These are phyloP conservation scores for Megaleporinus macrocephalus DNA, from an alignment of 2,113 vertebrate genomes.

Conservation along the genomic window DNA sequence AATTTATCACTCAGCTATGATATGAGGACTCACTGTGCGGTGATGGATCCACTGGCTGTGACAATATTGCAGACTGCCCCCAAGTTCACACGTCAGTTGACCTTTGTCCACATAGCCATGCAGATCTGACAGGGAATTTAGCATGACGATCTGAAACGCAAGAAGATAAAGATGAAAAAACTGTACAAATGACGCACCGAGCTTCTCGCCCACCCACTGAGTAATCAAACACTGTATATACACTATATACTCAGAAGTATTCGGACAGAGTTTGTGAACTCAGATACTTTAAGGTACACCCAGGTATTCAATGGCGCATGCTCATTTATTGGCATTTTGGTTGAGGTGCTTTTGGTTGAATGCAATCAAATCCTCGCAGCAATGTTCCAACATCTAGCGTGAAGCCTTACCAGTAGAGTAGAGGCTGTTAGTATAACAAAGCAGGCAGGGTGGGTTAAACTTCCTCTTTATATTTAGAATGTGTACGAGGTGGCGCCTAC, in stretches of 20 bases:
- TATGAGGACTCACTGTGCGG: conserved; percentile 78
- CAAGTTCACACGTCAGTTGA: conserved; percentile 90
- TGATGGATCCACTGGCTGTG: conserved; percentile 96
- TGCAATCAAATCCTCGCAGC: too few species aligned
- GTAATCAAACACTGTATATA: not conserved
- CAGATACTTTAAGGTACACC: not conserved
- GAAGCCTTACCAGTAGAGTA: too few species aligned
- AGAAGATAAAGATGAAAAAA: not conserved
- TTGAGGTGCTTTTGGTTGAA: too few species aligned
- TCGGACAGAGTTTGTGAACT: not conserved
- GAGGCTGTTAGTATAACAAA: too few species aligned
- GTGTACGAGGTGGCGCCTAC: too few species aligned
- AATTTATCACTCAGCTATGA: not conserved
- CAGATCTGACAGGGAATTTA: conserved; percentile 92
- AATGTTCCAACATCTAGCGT: too few species aligned
- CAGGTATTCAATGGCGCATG: too few species aligned
- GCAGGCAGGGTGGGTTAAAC: too few species aligned
- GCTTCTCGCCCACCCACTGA: too few species aligned
- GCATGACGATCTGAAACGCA: conserved; percentile 87
- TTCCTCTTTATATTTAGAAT: too few species aligned
- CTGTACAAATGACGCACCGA: not conserved
- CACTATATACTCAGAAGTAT: too few species aligned
- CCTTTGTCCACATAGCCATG: conserved; percentile 91
- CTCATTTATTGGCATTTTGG: too few species aligned
- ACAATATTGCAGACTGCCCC: conserved; percentile 89